Percentiles rank a stretch among this genome's conserved stretches.
These are phyloP conservation scores for Cottoperca gobio DNA, from an alignment of 2,797 vertebrate species.

Conservation along the genomic window DNA sequence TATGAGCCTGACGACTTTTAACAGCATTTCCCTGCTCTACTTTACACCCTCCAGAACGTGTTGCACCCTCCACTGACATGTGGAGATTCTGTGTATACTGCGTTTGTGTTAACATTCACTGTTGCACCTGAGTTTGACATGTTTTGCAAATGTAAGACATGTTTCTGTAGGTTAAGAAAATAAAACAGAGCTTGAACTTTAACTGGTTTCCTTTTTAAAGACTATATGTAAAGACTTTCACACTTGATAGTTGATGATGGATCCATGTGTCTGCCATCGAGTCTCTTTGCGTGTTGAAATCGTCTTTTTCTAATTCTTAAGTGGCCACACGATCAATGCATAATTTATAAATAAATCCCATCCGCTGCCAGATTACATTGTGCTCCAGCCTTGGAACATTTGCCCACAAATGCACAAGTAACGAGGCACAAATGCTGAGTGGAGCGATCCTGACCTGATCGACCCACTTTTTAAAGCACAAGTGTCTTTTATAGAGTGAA, in stretches of 20 bases:
- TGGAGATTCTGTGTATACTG: conserved; percentile 8
- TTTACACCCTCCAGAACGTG: not conserved
- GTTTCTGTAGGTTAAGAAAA: conserved; percentile 1
- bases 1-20: conserved; percentile 58
- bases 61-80: conserved; percentile 20
- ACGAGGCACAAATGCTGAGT: conserved; percentile 4
- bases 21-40: conserved; percentile 18
- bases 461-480: conserved; percentile 15
- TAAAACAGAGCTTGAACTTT: conserved; percentile 1
- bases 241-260: not conserved
- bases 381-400: not conserved
- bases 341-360: conserved; percentile 1
- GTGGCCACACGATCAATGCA: not conserved
- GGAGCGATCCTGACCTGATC: conserved; percentile 7
- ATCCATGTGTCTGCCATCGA: not conserved
- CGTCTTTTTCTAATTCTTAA: not conserved
- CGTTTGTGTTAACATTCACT: conserved; percentile 15
- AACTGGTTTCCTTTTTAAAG: not conserved
- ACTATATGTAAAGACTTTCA: not conserved
- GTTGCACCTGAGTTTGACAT: not conserved
- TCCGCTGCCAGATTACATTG: not conserved
- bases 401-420: conserved; percentile 8
- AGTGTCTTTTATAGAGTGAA: conserved; percentile 9
- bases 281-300: not conserved
- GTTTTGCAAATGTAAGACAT: conserved; percentile 22